Evolutionary conservation across 2,797 vertebrate genomes (phyloP).

Genomic region (Platalea minor): DNA sequence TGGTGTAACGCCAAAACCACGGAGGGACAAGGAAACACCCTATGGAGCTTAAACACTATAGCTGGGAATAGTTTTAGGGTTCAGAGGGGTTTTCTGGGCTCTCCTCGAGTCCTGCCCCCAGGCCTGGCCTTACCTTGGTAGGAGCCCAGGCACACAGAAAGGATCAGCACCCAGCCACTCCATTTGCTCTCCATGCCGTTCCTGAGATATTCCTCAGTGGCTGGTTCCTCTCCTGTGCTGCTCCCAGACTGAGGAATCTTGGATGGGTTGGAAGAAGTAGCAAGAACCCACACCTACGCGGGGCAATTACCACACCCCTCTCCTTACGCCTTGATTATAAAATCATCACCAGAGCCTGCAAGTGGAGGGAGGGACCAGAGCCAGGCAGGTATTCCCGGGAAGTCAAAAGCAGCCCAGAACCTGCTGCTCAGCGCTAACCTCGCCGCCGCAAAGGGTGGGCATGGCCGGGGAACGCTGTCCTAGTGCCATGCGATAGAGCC

Average conservation of each 20-base stretch:
- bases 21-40: accelerated
- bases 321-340: constrained; percentile 39
- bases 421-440: neutral
- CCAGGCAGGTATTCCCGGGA: neutral
- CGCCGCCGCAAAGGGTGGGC: accelerated
- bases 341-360: neutral
- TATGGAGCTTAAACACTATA: accelerated
- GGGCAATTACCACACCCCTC: constrained; percentile 62
- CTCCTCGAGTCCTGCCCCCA: neutral
- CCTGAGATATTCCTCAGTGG: constrained; percentile 22
- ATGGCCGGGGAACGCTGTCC: accelerated
- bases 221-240: constrained; percentile 4
- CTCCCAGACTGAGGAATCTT: constrained; percentile 55
- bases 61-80: neutral
- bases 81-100: neutral
- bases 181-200: constrained; percentile 44
- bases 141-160: constrained; percentile 65
- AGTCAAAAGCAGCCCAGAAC: neutral
- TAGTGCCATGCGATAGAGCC: accelerated
- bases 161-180: constrained; percentile 66
- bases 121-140: constrained; percentile 73
- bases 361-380: constrained; percentile 1
- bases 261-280: constrained; percentile 19
- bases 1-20: neutral
- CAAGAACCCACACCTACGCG: constrained; percentile 55